Evolutionary conservation across 2,888 invertebrate species (phyloP).

Genomic region (Aphrophora alni): DNA sequence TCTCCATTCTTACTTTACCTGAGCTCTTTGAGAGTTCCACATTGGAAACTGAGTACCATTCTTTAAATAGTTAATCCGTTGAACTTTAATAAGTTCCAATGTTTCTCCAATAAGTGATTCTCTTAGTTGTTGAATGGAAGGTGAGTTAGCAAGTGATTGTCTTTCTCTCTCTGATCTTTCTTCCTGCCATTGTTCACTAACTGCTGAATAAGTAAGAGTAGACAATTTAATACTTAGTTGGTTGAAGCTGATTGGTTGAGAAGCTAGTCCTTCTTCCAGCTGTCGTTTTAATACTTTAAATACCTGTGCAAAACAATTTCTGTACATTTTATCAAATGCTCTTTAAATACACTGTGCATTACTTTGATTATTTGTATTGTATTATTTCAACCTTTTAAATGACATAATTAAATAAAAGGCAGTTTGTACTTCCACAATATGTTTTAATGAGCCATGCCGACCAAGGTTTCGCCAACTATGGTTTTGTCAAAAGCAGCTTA

Average conservation of each 20-base stretch:
- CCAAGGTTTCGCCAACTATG: no score
- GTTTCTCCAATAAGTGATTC: constrained; percentile 18
- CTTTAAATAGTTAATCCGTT: constrained; percentile 34
- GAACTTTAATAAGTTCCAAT: constrained; percentile 23
- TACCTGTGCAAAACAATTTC: constrained; percentile 4
- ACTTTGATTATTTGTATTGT: no score
- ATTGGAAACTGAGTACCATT: constrained; percentile 28
- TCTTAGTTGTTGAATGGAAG: constrained; percentile 24
- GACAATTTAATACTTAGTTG: constrained; percentile 12
- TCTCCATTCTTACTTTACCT: constrained; percentile 31
- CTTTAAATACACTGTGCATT: background rate
- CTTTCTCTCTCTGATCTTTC: constrained; percentile 21
- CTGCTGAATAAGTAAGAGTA: constrained; percentile 20
- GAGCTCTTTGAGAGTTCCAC: constrained; percentile 31
- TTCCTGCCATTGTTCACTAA: constrained; percentile 32
- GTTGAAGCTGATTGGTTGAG: constrained; percentile 18
- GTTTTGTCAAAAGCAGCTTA: no score
- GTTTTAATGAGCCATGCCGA: no score
- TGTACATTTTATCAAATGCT: background rate
- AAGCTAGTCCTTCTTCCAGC: constrained; percentile 11
- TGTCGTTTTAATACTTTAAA: constrained; percentile 29
- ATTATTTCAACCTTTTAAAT: no score
- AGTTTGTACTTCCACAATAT: no score
- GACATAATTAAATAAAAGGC: no score
- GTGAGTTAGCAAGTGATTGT: constrained; percentile 19